Evolutionary conservation across 2,797 vertebrate species (phyloP).

Genomic region (Diplodus sargus): DNA sequence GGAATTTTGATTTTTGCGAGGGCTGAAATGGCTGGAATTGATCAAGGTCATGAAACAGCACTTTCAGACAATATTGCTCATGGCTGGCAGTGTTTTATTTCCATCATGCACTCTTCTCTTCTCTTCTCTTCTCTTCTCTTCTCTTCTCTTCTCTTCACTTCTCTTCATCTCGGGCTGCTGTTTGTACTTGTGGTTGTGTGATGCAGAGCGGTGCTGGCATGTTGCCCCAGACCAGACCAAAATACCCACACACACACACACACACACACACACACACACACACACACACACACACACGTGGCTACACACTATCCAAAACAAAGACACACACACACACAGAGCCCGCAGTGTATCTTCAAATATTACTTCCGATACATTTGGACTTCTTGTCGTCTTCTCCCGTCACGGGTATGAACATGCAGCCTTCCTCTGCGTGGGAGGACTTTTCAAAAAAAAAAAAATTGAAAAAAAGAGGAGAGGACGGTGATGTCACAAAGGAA

Average conservation of each 20-base stretch:
- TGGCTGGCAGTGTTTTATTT: conserved; percentile 37
- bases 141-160: conserved; percentile 17
- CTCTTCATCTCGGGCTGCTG: conserved; percentile 47
- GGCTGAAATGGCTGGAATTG: conserved; percentile 47
- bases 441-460: conserved; percentile 9
- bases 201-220: conserved; percentile 72
- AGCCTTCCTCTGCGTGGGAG: conserved; percentile 38
- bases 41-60: conserved; percentile 65
- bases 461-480: conserved; percentile 31
- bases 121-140: conserved; percentile 30
- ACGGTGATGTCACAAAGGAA: conserved; percentile 59
- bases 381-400: conserved; percentile 33
- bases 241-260: conserved; percentile 41
- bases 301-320: conserved; percentile 36
- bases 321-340: conserved; percentile 24
- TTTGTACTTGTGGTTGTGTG: conserved; percentile 65
- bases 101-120: conserved; percentile 36
- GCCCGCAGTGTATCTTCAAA: conserved; percentile 40
- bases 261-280: conserved; percentile 9
- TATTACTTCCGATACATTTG: conserved; percentile 44
- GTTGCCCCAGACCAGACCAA: conserved; percentile 69
- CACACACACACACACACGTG: conserved; percentile 23
- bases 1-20: conserved; percentile 45
- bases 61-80: conserved; percentile 48
- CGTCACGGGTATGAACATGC: conserved; percentile 19